These are phyloP conservation scores for Hydrozoanthus gracilis DNA, from an alignment of 92 coral and sea anemone species.

Conservation along the genomic window DNA sequence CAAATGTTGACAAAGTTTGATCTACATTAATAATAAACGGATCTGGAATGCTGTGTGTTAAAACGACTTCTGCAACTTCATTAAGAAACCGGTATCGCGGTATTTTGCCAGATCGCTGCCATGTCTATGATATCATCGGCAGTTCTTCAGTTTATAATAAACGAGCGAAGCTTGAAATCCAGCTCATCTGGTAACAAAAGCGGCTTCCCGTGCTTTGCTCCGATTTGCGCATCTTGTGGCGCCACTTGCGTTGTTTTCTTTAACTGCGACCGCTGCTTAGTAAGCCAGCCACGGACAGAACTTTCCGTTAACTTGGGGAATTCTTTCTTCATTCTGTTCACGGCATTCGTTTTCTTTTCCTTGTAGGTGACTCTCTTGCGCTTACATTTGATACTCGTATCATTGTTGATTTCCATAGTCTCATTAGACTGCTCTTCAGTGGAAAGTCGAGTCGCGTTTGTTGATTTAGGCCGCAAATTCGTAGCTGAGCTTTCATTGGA, in stretches of 20 bases:
- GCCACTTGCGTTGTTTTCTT: constrained; percentile 50
- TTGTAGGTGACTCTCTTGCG: constrained; percentile 30
- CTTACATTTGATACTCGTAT: constrained; percentile 30
- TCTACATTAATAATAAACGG: constrained; percentile 65
- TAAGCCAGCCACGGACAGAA: constrained; percentile 58
- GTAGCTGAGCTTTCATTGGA: constrained; percentile 38
- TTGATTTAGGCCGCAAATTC: constrained; percentile 19
- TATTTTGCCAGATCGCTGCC: constrained; percentile 59
- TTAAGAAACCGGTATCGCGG: constrained; percentile 53
- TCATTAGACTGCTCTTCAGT: constrained; percentile 43
- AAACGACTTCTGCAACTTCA: constrained; percentile 49
- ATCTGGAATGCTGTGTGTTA: constrained; percentile 57
- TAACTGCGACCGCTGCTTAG: constrained; percentile 56
- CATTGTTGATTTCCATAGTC: constrained; percentile 8
- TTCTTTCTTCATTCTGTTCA: constrained; percentile 53
- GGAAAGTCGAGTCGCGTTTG: constrained; percentile 36
- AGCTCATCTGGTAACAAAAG: constrained; percentile 59
- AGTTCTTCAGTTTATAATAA: constrained; percentile 52
- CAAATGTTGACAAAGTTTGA: constrained; percentile 57
- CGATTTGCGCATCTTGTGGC: constrained; percentile 50
- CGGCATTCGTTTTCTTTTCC: constrained; percentile 49
- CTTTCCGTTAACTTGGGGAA: constrained; percentile 62
- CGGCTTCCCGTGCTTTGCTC: constrained; percentile 58
- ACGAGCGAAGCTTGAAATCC: constrained; percentile 59
- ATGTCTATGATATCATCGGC: constrained; percentile 63